These are phyloP conservation scores for Zapornia atra DNA, from an alignment of 2,113 vertebrate species.

Conservation along the genomic window DNA sequence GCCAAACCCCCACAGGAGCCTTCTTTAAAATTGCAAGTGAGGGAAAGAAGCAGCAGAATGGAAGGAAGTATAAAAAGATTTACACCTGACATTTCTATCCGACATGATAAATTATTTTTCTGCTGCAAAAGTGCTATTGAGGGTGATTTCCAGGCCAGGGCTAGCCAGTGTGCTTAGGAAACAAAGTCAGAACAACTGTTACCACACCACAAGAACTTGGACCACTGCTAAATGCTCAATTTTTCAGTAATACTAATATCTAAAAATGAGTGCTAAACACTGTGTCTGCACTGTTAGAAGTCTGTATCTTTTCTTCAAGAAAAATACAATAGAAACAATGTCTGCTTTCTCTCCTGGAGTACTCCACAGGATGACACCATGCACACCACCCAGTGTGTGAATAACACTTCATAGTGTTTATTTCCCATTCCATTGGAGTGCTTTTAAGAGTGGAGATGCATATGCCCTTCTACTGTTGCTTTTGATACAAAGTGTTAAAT, in stretches of 20 bases:
- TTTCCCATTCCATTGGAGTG: not conserved
- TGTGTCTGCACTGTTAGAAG: not conserved
- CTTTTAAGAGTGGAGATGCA: not conserved
- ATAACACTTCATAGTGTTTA: not conserved
- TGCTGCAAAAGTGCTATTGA: not conserved
- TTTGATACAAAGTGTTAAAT: not conserved
- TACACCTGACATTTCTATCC: not conserved
- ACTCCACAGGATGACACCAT: not conserved
- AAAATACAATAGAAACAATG: not conserved
- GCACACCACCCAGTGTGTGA: not conserved
- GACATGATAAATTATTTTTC: not conserved
- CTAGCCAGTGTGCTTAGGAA: not conserved
- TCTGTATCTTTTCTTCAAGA: not conserved
- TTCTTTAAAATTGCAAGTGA: not conserved
- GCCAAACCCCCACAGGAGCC: not conserved
- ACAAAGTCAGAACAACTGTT: not conserved
- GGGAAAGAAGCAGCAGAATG: not conserved
- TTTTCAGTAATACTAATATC: not conserved
- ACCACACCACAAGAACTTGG: not conserved
- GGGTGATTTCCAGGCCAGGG: not conserved
- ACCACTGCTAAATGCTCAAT: not conserved
- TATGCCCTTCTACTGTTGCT: not conserved
- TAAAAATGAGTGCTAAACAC: not conserved
- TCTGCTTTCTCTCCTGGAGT: not conserved
- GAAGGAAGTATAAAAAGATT: not conserved